Conservation (phyloP, 2,113 vertebrate genomes). For the Phrynocephalus versicolor region DNA sequence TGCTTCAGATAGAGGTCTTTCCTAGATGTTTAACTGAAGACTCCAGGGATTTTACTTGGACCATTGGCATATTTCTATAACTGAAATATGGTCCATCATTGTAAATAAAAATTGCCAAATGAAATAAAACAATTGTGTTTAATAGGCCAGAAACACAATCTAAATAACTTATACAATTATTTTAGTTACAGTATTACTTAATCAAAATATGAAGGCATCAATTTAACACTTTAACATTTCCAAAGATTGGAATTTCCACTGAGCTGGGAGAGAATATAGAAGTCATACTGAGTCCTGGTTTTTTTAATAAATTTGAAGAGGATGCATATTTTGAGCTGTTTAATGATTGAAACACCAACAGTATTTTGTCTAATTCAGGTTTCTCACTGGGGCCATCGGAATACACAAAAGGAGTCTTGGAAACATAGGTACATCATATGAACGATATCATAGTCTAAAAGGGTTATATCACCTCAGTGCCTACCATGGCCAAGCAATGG, state of each 20-base stretch:
- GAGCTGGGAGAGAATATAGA: constrained; percentile 24
- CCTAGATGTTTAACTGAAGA: neutral
- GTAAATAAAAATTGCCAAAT: neutral
- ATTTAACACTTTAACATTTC: constrained; percentile 22
- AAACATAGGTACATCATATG: neutral
- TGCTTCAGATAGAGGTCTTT: neutral
- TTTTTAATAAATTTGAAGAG: neutral
- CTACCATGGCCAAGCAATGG: neutral
- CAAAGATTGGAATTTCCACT: constrained; percentile 28
- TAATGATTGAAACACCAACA: neutral
- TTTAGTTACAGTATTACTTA: neutral
- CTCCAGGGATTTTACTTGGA: neutral
- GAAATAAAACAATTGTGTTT: neutral
- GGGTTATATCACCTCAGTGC: neutral
- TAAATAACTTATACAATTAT: neutral
- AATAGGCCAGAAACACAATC: neutral
- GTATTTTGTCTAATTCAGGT: too few species aligned
- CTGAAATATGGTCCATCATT: neutral
- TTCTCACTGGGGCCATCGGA: neutral
- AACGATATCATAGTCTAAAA: neutral
- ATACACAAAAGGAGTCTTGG: neutral
- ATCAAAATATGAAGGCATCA: neutral
- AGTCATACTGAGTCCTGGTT: constrained; percentile 55
- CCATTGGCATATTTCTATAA: neutral
- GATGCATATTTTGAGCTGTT: neutral